Base-by-base conservation (phyloP, 1,140 invertebrate genomes). In the Caenorhabditis latens region DNA sequence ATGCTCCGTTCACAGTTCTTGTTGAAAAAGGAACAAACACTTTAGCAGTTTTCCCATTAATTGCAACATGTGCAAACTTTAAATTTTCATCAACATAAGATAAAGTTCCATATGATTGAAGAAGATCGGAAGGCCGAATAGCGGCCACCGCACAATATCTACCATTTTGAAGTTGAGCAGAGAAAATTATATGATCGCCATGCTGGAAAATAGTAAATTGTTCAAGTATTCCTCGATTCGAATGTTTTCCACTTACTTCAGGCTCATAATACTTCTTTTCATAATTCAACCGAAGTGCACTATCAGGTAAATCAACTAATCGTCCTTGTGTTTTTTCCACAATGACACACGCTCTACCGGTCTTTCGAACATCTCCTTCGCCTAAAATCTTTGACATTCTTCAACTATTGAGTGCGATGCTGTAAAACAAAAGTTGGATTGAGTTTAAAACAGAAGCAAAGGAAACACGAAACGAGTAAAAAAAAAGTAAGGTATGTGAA, bases 91-190 rank as follows among this genome's bases (percentile, higher is more conserved):
- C 71, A 42, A 79, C 14, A 24, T 46, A 50, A n/a, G 71, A 50
- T 53, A 79, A 46, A 50, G 13, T 79, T 50, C 71, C 71, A 79
- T 50, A 79, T 21, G n/a, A 19, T 79, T 79, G 71, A 46, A 50
- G 11, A 50, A 79, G 71, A 50, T 79, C 71, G 53, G 7, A 19
- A 9, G 19, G 71, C 4, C 46, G 16, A 50, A 79, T 32, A 21
- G 46, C 71, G 14, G 71, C 24, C 46, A 50, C 13, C 5, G 71
- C 71, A 48, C 13, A 21, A 50, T 79, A 79, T 24, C 71, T 14
- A 50, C 46, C 71, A 43, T 79, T 79, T 79, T 79, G 71, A 50
- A 79, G 46, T 79, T 79, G 71, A 79, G 71, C 71, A 50, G 71
- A 79, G 11, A 79, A 79, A 4, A 79, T 79, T 53, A 79, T 24